These are phyloP conservation scores for Phataginus tricuspis DNA, from an alignment of 2,797 vertebrate species.

Conservation along the genomic window DNA sequence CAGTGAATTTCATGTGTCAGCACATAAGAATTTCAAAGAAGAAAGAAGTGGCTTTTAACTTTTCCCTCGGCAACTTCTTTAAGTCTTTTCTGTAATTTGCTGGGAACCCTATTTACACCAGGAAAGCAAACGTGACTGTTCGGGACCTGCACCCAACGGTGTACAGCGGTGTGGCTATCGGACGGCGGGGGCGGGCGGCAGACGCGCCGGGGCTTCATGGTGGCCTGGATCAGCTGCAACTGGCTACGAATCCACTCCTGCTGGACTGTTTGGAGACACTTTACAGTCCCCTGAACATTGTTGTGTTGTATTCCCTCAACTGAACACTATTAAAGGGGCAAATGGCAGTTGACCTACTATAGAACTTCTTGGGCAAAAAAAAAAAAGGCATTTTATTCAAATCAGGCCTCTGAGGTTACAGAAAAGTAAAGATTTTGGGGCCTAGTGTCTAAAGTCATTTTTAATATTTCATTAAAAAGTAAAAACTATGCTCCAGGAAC, in stretches of 20 bases:
- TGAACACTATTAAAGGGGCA: not conserved
- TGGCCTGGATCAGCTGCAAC: not conserved
- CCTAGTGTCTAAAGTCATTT: not conserved
- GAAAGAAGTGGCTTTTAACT: not conserved
- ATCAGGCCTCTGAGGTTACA: not conserved
- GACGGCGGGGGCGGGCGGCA: fast-evolving
- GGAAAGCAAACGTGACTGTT: not conserved
- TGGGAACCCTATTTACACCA: not conserved
- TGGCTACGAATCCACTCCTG: not conserved
- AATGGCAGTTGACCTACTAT: not conserved
- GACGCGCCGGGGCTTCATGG: fast-evolving
- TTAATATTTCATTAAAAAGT: not conserved
- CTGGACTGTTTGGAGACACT: not conserved
- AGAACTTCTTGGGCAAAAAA: not conserved
- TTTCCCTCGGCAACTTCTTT: not conserved
- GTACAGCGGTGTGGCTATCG: fast-evolving
- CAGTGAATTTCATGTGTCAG: not conserved
- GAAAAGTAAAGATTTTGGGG: not conserved
- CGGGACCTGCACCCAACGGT: not conserved
- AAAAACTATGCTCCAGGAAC: not conserved
- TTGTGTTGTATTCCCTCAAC: not conserved
- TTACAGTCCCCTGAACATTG: not conserved
- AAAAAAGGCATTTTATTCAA: not conserved
- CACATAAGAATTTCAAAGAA: slow-evolving; percentile 22
- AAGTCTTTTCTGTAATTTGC: not conserved